A percentile compares a stretch with the other conserved stretches of the same genome.
These are phyloP conservation scores for Dunckerocampus dactyliophorus DNA, from an alignment of 2,113 vertebrate species.

Conservation along the genomic window DNA sequence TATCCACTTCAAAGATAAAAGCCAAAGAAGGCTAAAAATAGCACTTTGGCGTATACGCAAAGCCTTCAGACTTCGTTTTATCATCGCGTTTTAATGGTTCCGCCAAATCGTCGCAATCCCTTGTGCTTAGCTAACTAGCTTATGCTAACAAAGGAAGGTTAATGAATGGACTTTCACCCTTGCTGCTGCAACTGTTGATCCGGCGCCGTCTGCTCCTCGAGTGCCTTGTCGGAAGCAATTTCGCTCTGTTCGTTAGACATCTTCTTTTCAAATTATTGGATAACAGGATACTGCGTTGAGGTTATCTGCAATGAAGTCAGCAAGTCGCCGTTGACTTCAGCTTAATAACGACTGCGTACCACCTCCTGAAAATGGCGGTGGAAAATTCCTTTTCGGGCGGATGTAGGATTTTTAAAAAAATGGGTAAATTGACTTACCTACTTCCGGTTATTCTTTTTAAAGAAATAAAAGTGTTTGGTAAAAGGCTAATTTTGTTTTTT, in stretches of 20 bases:
- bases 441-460: not conserved
- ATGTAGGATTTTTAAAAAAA: not conserved
- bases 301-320: too few species aligned
- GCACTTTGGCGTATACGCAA: too few species aligned
- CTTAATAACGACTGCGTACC: not conserved
- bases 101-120: not conserved
- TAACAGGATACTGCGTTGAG: not conserved
- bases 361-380: conserved; percentile 5
- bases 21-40: not conserved
- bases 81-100: not conserved
- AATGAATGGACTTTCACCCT: conserved; percentile 56
- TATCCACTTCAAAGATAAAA: not conserved
- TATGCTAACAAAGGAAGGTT: conserved; percentile 49
- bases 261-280: conserved; percentile 12
- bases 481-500: too few species aligned
- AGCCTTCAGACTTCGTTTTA: too few species aligned
- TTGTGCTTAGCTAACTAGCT: not conserved
- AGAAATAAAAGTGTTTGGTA: too few species aligned
- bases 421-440: too few species aligned
- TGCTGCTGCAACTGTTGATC: conserved; percentile 19
- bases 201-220: conserved; percentile 16
- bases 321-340: not conserved
- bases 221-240: conserved; percentile 40
- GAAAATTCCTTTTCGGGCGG: not conserved
- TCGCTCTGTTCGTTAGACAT: conserved; percentile 69